phyloP scores from a whole-genome alignment of 1,140 invertebrate genomes.

The Heliconius eleuchia region DNA sequence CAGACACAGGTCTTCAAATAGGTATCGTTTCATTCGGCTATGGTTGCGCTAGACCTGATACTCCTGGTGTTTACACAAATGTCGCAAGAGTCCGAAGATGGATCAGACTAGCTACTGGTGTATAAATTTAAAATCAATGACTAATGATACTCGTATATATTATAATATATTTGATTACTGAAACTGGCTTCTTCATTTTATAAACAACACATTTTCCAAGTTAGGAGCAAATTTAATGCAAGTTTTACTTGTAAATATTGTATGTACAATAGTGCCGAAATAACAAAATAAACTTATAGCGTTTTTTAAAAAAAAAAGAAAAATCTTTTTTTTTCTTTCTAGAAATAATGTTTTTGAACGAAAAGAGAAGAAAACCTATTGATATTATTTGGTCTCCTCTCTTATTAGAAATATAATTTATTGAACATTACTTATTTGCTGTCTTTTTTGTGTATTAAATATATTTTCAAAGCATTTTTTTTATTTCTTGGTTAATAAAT shows the following conservation, averaged over 20 bases:
- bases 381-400: too few relatives aligned
- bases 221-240: neutral
- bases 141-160: neutral
- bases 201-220: neutral
- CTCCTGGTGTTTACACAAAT: constrained; percentile 52
- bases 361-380: too few relatives aligned
- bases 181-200: neutral
- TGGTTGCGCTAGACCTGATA: constrained; percentile 49
- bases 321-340: too few relatives aligned
- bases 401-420: too few relatives aligned
- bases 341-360: too few relatives aligned
- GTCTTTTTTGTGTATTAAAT: too few relatives aligned
- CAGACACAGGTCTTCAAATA: constrained; percentile 31
- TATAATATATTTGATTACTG: neutral
- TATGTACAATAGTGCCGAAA: too few relatives aligned
- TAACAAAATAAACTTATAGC: too few relatives aligned
- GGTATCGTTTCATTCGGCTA: constrained; percentile 50
- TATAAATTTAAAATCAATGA: neutral
- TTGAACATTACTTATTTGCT: too few relatives aligned
- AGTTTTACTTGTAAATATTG: neutral
- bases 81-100: constrained; percentile 39
- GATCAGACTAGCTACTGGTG: neutral
- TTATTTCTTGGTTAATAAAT: too few relatives aligned
- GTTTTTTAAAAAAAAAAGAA: too few relatives aligned
- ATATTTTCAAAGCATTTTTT: too few relatives aligned